Conservation (phyloP, 2,797 vertebrate species). For the Scyliorhinus canicula region DNA sequence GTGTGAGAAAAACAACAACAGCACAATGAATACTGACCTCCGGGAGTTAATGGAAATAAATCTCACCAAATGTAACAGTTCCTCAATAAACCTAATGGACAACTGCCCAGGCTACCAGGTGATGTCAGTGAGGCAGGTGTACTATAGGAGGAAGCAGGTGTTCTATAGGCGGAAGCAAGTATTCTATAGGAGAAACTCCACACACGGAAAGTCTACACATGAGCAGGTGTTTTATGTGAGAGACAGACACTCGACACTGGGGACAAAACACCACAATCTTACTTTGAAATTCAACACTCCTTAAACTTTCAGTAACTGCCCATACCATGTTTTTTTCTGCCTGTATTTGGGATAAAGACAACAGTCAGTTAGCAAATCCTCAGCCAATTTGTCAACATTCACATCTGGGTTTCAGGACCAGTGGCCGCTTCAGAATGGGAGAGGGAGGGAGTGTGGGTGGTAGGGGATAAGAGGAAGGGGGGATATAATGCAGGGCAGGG, state of each 20-base stretch:
- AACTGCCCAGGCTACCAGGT: not conserved
- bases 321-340: conserved; percentile 49
- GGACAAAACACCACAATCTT: conserved; percentile 43
- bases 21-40: not conserved
- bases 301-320: conserved; percentile 54
- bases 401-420: not conserved
- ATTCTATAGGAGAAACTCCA: not conserved
- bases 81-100: not conserved
- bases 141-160: no score
- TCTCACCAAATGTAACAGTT: not conserved
- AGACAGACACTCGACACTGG: not conserved
- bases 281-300: conserved; percentile 52
- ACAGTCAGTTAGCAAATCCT: not conserved
- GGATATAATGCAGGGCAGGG: conserved; percentile 9
- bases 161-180: not conserved
- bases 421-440: not conserved
- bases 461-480: conserved; percentile 41
- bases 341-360: conserved; percentile 42
- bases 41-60: not conserved
- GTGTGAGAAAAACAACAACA: no score
- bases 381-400: no score
- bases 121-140: not conserved
- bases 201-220: not conserved
- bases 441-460: conserved; percentile 24
- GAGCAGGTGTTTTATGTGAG: not conserved